A percentile compares a stretch with the other conserved stretches of the same genome.
These are phyloP conservation scores for Micromys minutus DNA, from an alignment of 2,113 vertebrate genomes.

Conservation along the genomic window DNA sequence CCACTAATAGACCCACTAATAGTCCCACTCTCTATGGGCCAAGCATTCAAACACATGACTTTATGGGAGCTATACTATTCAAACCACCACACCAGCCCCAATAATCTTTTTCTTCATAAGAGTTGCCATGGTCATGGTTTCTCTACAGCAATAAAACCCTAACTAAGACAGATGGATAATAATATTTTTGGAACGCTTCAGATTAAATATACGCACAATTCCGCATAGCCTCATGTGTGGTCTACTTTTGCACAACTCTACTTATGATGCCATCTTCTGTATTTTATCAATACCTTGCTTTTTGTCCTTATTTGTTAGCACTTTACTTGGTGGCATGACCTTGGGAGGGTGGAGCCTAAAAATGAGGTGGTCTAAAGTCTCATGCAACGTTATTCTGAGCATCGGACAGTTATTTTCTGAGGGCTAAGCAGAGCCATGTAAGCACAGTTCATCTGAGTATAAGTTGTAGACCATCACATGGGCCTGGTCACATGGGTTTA, in stretches of 20 bases:
- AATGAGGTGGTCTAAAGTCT: background rate
- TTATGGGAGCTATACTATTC: no score
- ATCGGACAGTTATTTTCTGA: no score
- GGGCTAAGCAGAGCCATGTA: background rate
- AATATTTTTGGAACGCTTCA: background rate
- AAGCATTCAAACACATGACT: no score
- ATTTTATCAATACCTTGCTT: background rate
- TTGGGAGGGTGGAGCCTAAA: background rate
- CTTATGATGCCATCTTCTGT: background rate
- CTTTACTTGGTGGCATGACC: background rate
- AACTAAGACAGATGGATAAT: background rate
- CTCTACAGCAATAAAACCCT: background rate
- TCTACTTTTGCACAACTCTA: background rate
- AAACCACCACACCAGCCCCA: background rate
- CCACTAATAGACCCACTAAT: no score
- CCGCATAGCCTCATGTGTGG: background rate
- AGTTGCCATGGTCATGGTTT: background rate
- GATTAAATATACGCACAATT: background rate
- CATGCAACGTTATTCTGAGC: background rate
- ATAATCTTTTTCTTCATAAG: background rate
- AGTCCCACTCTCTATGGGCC: no score
- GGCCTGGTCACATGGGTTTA: background rate
- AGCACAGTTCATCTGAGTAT: background rate
- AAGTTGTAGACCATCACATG: background rate
- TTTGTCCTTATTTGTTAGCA: background rate